phyloP scores from a whole-genome alignment of 2,797 vertebrate genomes.

The Dicrostonyx torquatus region DNA sequence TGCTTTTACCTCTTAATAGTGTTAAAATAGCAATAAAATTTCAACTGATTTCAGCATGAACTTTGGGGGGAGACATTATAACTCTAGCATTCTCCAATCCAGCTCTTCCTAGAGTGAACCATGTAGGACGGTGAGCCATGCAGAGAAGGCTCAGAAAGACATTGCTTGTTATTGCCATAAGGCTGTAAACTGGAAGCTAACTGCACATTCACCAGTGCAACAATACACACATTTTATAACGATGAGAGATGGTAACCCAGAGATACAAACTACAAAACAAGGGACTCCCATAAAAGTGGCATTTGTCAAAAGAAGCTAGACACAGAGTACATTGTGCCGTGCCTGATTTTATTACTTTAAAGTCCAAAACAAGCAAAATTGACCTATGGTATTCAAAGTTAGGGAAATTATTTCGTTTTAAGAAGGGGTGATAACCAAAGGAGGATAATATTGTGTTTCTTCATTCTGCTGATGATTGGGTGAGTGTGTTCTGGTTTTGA shows the following conservation, averaged over 20 bases:
- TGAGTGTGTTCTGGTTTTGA: neutral
- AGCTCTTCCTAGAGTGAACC: neutral
- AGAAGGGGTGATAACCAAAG: neutral
- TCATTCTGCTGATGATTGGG: neutral
- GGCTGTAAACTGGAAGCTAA: neutral
- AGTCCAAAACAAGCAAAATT: neutral
- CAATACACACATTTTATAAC: neutral
- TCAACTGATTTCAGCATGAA: neutral
- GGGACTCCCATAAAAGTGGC: neutral
- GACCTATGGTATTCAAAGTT: neutral
- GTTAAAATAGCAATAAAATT: neutral
- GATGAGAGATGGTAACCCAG: neutral
- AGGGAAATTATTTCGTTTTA: neutral
- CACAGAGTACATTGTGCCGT: neutral
- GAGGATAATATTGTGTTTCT: slow-evolving; percentile 1
- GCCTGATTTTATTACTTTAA: neutral
- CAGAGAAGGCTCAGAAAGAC: neutral
- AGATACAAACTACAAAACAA: neutral
- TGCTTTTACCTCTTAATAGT: neutral
- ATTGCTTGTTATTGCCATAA: neutral
- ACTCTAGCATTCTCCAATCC: neutral
- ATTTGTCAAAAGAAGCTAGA: slow-evolving; percentile 3
- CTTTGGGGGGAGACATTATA: neutral
- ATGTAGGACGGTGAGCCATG: neutral
- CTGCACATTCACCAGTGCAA: neutral